Base-by-base conservation (phyloP, 1,140 invertebrate genomes). In the Drosophila ohnishii region DNA sequence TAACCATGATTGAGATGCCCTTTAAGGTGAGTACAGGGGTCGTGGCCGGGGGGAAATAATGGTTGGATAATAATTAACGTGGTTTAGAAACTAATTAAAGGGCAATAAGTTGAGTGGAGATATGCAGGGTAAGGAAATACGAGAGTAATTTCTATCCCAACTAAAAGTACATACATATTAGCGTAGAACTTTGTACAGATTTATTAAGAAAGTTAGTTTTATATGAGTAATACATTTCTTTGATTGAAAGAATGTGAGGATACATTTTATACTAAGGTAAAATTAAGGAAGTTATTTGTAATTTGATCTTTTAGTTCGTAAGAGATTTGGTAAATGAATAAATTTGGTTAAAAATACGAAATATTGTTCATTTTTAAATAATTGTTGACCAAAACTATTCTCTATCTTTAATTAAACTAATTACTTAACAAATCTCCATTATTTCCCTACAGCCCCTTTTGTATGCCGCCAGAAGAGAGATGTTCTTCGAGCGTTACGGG, bases 401-500 rank as follows among this genome's bases (percentile, higher is more conserved):
- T 16, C 1, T 7, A 32, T 50, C n/a, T 3, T 3, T n/a, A 25
- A 35, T 3, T 11, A 11, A 55, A 10, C n/a, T 13, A 22, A 8
- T 55, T 48, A 51, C 10, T 56, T 5, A 28, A 57, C 10, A 22
- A 14, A 25, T 34, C 6, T 9, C 25, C 1, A 16, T 48, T 22
- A 34, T 34, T 37, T 39, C 34, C 16, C 70, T 84, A 11, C 65
- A 92, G 91, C 89, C 90, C 10, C 69, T 87, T 57, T 44, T 87
- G 22, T 92, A 90, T 50, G 73, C 73, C 70, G 92, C 92, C 47
- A 91, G 93, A 63, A 93, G 93, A 13, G 93, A 93, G 65, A 90
- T 93, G 16, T 92, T 94, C 13, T 92, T 94, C 56, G 94, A 95
- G 70, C 94, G 94, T 75, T 96, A 95, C 89, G 92, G 93, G 0